Evolutionary conservation across 2,113 vertebrate species (phyloP), one percentile per base, ranked within the genome.

Genomic region (Sprattus sprattus): DNA sequence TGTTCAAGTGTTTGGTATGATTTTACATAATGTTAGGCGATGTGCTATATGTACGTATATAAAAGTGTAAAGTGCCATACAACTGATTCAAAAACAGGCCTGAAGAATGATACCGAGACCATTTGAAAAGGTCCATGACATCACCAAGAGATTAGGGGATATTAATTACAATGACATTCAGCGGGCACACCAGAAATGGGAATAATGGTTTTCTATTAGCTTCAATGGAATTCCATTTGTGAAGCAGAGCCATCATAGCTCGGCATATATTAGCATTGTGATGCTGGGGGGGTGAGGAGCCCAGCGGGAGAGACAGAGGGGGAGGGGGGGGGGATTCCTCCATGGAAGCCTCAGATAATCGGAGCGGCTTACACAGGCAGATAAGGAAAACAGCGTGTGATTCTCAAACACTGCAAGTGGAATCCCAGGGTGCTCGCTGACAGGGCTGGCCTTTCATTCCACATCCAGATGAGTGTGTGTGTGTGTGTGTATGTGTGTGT

Each of bases 201-300:
- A 78, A 78, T 78, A 78, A 78, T 78, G 71, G 28, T 78, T 78
- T 78, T 78, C 71, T 78, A 39, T 78, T 78, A 78, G 71, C 71
- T 78, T 13, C 2, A 16, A 39, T 78, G 71, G 71, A 78, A 32
- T 32, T 78, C 71, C 71, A 78, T 78, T 78, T 78, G 71, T 78
- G 71, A 78, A 44, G 71, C 71, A 32, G 64, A 67, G 64, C 64
- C 64, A 25, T 67, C 64, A 67, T 25, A 67, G 64, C 64, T 67
- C n/a, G 64, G 71, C 71, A 78, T 78, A 78, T 39, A 78, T 78
- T 78, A 78, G 71, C 28, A 32, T 32, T 78, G 32, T 39, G 71
- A 78, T 78, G 71, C 28, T 28, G 71, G 13, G 28, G 28, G 71
- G 28, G 2, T 28, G 71, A 39, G 71, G 28, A 44, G 13, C 8